Evolutionary conservation across 2,888 invertebrate species (phyloP).

Genomic region (Pinctada fucata): DNA sequence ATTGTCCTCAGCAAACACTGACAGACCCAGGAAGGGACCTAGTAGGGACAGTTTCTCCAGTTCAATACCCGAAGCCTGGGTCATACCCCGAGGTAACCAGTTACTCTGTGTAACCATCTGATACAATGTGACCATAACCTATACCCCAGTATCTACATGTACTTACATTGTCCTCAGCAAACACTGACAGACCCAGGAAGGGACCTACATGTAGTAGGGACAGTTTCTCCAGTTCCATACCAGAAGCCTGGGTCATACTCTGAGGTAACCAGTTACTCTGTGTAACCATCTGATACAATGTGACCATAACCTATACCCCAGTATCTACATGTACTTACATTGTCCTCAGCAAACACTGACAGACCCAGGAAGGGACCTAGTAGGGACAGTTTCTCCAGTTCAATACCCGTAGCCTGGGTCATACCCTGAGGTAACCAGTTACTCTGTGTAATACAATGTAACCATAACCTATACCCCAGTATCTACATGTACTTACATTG

Average conservation of each 20-base stretch:
- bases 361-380: constrained; percentile 94
- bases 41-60: constrained; percentile 90
- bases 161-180: constrained; percentile 91
- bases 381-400: constrained; percentile 89
- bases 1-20: constrained; percentile 95
- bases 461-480: too few relatives aligned
- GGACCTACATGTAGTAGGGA: constrained; percentile 95
- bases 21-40: constrained; percentile 93
- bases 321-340: constrained; percentile 80
- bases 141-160: too few relatives aligned
- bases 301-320: too few relatives aligned
- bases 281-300: constrained; percentile 72
- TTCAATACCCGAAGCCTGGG: constrained; percentile 90
- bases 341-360: constrained; percentile 95
- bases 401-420: constrained; percentile 88
- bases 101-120: constrained; percentile 80
- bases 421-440: constrained; percentile 87
- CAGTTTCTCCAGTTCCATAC: constrained; percentile 90
- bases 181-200: constrained; percentile 92
- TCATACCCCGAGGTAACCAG: constrained; percentile 85
- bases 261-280: constrained; percentile 86
- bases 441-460: too few relatives aligned
- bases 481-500: constrained; percentile 81
- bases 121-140: too few relatives aligned
- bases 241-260: constrained; percentile 85